Conservation (phyloP, 2,113 vertebrate species). For the Lasiurus cinereus region DNA sequence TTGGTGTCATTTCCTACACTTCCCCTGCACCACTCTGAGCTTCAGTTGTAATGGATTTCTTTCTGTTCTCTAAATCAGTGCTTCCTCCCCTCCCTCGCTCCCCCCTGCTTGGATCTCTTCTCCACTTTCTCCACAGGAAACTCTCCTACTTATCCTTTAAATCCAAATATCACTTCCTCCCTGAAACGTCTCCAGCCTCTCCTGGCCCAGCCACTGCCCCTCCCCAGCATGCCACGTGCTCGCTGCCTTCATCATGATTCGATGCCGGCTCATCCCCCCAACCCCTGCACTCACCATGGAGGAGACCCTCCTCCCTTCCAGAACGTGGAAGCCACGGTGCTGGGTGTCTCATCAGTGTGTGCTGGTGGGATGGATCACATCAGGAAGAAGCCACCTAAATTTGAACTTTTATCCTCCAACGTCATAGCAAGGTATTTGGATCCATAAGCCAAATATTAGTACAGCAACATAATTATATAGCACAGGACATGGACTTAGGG, state of each 20-base stretch:
- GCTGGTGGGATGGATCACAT: neutral
- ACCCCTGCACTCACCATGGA: neutral
- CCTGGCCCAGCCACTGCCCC: neutral
- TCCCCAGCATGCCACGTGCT: fast-evolving
- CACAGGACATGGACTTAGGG: neutral
- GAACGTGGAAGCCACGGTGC: neutral
- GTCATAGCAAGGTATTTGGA: conserved; percentile 18
- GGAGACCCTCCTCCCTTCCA: neutral
- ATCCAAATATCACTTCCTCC: conserved; percentile 22
- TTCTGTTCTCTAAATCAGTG: conserved; percentile 24
- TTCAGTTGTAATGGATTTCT: neutral
- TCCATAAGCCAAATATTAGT: neutral
- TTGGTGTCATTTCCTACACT: neutral
- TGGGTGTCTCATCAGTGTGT: neutral
- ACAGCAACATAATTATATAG: neutral
- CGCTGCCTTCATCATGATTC: neutral
- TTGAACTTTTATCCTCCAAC: neutral
- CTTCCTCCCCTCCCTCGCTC: neutral
- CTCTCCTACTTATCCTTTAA: conserved; percentile 22
- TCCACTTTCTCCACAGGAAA: conserved; percentile 28
- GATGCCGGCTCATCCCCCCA: neutral
- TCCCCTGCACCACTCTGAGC: neutral
- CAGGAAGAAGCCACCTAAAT: neutral
- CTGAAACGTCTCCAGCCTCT: neutral
- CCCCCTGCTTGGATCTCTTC: neutral